Percentiles rank a stretch among this genome's conserved stretches.
phyloP scores from a whole-genome alignment of 2,888 invertebrate genomes.

The Cantharis nigra region DNA sequence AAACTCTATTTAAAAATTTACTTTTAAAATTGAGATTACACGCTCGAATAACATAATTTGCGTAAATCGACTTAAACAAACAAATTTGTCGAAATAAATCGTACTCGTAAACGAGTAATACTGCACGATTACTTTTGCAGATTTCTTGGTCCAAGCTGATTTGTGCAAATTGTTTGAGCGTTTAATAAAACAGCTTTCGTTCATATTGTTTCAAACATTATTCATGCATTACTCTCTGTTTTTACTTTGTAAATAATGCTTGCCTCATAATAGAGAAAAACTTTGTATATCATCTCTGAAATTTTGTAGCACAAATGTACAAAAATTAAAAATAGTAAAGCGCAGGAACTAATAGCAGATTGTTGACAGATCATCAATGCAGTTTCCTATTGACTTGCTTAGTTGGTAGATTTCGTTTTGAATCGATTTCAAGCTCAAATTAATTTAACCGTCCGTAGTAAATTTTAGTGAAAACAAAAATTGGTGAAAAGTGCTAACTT shows the following conservation, averaged over 20 bases:
- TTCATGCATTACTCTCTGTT: neutral
- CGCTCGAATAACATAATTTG: neutral
- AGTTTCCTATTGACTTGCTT: neutral
- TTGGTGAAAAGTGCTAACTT: neutral
- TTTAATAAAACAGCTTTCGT: neutral
- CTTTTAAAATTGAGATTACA: neutral
- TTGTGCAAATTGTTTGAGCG: neutral
- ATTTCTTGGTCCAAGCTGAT: neutral
- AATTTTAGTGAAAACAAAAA: neutral
- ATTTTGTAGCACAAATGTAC: neutral
- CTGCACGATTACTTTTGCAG: neutral
- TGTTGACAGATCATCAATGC: neutral
- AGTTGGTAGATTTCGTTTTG: neutral
- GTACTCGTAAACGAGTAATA: neutral
- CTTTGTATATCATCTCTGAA: too few species aligned
- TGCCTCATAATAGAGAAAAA: neutral
- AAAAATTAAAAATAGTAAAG: neutral
- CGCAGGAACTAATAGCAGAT: neutral
- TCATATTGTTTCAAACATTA: neutral
- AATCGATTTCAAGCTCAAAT: neutral
- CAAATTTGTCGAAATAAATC: neutral
- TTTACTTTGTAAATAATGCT: neutral
- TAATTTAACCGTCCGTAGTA: neutral
- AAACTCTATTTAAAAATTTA: neutral
- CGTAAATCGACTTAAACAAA: neutral